Base-by-base conservation (phyloP, 1,140 invertebrate species). In the Trypoxylus dichotomus region DNA sequence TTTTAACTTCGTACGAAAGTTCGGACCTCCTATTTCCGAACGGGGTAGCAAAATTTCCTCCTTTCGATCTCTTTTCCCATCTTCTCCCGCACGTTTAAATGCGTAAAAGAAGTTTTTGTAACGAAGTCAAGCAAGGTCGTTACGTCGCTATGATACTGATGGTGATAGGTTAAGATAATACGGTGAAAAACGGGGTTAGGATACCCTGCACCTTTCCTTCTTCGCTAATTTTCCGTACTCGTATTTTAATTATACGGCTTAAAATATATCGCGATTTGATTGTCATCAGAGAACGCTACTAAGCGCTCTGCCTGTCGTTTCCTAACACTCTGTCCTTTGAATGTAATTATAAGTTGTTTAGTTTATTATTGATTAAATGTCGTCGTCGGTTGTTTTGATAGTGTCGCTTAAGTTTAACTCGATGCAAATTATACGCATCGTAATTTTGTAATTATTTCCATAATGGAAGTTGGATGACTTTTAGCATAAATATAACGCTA, bases 231-330 rank as follows among this genome's bases (percentile, higher is more conserved):
- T 54, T 68, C 60, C 7, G 21, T 68, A 29, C 60, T 29, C 2
- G 21, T 29, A 68, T 68, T 68, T 29, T 68, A 68, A 68, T 68
- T 29, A 29, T 24, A 29, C 27, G 60, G 24, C 60, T 29, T 68
- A 27, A 58, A 68, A 68, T 68, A 68, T 68, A 68, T 68, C 60
- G 60, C 60, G 60, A 68, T 68, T 68, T 68, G 60, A 68, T 68
- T 68, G 60, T 68, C 24, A 68, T 29, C 27, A 68, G 60, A 68
- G 60, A 29, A 24, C 19, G 60, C 58, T 21, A 24, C 58, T 24
- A 1, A 15, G 24, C 5, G 60, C 19, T 27, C 19, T 10, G 60
- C 60, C 7, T 68, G 60, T 68, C 60, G 25, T 68, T 68, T 68
- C 24, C 60, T 11, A 68, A 68, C 60, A 11, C 60, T 8, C 24